Conservation (phyloP, 2,888 invertebrate species). For the Scaeva pyrastri region DNA sequence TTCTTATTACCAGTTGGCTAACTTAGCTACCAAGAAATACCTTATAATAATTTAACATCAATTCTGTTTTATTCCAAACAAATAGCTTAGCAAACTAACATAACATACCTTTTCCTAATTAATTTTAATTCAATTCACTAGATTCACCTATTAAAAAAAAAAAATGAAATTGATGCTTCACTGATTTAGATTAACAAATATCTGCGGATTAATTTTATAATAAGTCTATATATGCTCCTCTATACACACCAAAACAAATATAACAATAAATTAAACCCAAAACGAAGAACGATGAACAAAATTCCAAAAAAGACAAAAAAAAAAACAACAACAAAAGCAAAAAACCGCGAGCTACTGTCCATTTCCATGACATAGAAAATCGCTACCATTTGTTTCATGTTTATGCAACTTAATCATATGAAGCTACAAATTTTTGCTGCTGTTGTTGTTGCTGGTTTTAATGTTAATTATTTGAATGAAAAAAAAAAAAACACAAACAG, state of each 20-base stretch:
- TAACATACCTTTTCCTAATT: not conserved
- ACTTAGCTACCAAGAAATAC: not conserved
- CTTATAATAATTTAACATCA: not conserved
- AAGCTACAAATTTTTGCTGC: constrained; percentile 13
- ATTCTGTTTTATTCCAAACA: constrained; percentile 7
- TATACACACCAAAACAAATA: not conserved
- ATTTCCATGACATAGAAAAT: constrained; percentile 74
- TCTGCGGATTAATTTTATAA: not conserved
- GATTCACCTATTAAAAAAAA: constrained; percentile 10
- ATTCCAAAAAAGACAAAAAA: not conserved
- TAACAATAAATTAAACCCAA: not conserved
- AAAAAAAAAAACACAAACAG: constrained; percentile 7
- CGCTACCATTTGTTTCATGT: constrained; percentile 58
- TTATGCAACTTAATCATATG: constrained; percentile 62
- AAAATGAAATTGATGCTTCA: constrained; percentile 40
- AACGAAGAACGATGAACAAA: not conserved
- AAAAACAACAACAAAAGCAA: not conserved
- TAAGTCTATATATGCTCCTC: not conserved
- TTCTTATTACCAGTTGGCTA: not conserved
- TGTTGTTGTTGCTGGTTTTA: constrained; percentile 1
- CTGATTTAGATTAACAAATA: constrained; percentile 48
- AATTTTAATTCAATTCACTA: constrained; percentile 1
- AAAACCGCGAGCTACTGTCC: constrained; percentile 50
- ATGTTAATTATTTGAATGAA: not conserved
- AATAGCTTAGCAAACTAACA: constrained; percentile 21